Percentiles rank a stretch among this genome's conserved stretches.
phyloP scores from a whole-genome alignment of 2,797 vertebrate species.

The Craterocephalus amniculus region DNA sequence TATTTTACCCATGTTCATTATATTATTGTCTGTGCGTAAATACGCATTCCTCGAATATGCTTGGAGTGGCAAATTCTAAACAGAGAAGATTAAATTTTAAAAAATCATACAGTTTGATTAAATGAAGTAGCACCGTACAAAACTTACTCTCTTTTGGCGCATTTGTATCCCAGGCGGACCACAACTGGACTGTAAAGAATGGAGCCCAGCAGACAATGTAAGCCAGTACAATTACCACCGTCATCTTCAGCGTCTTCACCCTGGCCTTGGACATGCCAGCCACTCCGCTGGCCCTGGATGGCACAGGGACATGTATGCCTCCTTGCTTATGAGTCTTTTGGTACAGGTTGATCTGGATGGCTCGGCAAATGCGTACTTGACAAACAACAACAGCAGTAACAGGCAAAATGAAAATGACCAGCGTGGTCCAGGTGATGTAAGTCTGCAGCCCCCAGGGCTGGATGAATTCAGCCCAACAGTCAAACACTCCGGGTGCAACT shows the following conservation, averaged over 20 bases:
- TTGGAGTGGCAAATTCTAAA: too few relatives aligned
- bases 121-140: background rate
- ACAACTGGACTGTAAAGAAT: constrained; percentile 80
- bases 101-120: background rate
- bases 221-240: constrained; percentile 74
- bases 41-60: background rate
- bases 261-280: constrained; percentile 76
- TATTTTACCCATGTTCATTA: background rate
- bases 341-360: constrained; percentile 74
- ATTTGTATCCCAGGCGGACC: constrained; percentile 78
- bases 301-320: constrained; percentile 26
- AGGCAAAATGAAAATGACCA: constrained; percentile 79
- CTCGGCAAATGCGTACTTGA: constrained; percentile 78
- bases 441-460: constrained; percentile 79
- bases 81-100: background rate
- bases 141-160: constrained; percentile 78
- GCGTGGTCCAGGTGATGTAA: constrained; percentile 80
- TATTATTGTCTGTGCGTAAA: constrained; percentile 35
- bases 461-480: constrained; percentile 78
- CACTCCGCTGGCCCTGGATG: constrained; percentile 68
- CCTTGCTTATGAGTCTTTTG: constrained; percentile 57
- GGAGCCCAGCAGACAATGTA: constrained; percentile 79
- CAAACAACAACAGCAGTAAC: constrained; percentile 70
- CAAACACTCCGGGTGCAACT: constrained; percentile 75
- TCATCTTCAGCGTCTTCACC: constrained; percentile 80